These are phyloP conservation scores for Lepus townsendii DNA, from an alignment of 2,797 vertebrate species.

Conservation along the genomic window DNA sequence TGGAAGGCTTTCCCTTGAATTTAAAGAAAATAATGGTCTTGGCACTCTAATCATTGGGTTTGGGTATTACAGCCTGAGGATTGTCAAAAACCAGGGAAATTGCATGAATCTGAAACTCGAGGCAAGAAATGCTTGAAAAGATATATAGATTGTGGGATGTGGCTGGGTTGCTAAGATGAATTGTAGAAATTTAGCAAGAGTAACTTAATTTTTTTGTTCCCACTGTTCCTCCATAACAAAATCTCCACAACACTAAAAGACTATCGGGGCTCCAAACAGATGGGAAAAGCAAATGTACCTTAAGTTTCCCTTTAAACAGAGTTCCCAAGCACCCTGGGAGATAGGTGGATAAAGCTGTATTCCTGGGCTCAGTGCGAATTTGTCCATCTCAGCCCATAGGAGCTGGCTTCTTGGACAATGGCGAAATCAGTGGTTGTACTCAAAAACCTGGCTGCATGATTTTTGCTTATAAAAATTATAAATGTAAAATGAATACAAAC, in stretches of 20 bases:
- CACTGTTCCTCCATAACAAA: conserved; percentile 60
- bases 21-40: conserved; percentile 75
- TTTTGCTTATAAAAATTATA: conserved; percentile 30
- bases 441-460: background rate
- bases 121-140: conserved; percentile 66
- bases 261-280: conserved; percentile 66
- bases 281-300: conserved; percentile 53
- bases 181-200: conserved; percentile 68
- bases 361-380: background rate
- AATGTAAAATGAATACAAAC: background rate
- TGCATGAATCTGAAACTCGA: conserved; percentile 63
- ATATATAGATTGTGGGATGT: conserved; percentile 61
- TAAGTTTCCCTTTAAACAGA: conserved; percentile 45
- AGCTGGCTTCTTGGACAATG: conserved; percentile 1
- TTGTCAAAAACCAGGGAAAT: conserved; percentile 69
- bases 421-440: conserved; percentile 2
- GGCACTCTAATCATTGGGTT: conserved; percentile 67
- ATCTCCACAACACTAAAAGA: conserved; percentile 60
- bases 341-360: background rate
- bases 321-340: conserved; percentile 1
- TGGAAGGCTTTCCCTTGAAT: conserved; percentile 70
- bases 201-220: conserved; percentile 71
- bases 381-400: background rate
- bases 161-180: conserved; percentile 60
- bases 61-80: conserved; percentile 56